Conservation (phyloP, 2,888 invertebrate species). For the Patella pellucida region DNA sequence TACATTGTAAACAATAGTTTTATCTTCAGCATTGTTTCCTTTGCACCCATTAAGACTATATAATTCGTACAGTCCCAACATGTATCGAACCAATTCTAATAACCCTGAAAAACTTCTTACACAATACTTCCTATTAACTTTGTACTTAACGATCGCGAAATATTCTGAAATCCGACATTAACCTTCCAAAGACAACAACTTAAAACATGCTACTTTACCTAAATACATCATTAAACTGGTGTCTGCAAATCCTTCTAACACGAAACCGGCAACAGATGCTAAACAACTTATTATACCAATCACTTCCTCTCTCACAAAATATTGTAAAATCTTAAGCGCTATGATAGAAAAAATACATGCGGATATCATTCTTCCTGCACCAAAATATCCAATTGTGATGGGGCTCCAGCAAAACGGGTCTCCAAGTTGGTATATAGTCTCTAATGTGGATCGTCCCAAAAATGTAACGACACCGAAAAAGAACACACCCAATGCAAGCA, state of each 20-base stretch:
- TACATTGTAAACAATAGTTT: no score
- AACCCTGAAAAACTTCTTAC: no score
- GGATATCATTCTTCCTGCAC: conserved; percentile 25
- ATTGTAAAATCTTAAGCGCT: conserved; percentile 33
- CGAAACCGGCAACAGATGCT: not conserved
- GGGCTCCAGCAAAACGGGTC: conserved; percentile 47
- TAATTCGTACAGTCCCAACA: no score
- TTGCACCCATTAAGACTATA: no score
- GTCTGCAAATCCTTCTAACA: conserved; percentile 12
- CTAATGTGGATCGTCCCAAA: conserved; percentile 33
- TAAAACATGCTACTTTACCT: not conserved
- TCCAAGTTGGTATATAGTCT: conserved; percentile 41
- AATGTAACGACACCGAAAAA: conserved; percentile 23
- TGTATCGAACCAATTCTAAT: no score
- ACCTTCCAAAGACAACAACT: no score
- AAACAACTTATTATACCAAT: conserved; percentile 16
- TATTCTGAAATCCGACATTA: no score
- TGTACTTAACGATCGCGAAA: no score
- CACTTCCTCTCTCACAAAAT: conserved; percentile 36
- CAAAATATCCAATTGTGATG: conserved; percentile 38
- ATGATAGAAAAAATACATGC: conserved; percentile 35
- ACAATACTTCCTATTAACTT: no score
- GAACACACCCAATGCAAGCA: conserved; percentile 27
- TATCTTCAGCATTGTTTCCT: no score
- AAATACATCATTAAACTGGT: conserved; percentile 13